Evolutionary conservation across 2,888 invertebrate species (phyloP).

Genomic region (Baronia brevicornis): DNA sequence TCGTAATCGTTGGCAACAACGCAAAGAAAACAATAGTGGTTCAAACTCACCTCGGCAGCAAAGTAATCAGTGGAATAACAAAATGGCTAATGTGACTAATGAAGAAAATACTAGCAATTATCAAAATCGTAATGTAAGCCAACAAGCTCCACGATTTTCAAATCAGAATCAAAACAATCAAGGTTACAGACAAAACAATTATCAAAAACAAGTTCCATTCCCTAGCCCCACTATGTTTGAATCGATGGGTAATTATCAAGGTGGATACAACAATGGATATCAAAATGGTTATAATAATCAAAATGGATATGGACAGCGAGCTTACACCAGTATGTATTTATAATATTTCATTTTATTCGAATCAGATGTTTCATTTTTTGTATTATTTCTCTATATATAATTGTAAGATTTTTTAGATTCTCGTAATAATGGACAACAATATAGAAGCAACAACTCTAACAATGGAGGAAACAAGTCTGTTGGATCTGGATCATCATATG

Average conservation of each 20-base stretch:
- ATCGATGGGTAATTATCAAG: slow-evolving; percentile 74
- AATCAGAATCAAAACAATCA: slow-evolving; percentile 61
- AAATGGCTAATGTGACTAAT: slow-evolving; percentile 51
- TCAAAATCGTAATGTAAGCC: slow-evolving; percentile 50
- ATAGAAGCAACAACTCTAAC: slow-evolving; percentile 51
- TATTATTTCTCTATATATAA: slow-evolving; percentile 1
- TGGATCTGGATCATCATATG: slow-evolving; percentile 63
- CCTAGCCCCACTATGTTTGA: slow-evolving; percentile 77
- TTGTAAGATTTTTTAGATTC: slow-evolving; percentile 30
- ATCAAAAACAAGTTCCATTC: slow-evolving; percentile 72
- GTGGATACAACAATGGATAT: slow-evolving; percentile 68
- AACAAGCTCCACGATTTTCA: slow-evolving; percentile 70
- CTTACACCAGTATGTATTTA: slow-evolving; percentile 56
- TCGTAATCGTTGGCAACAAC: slow-evolving; percentile 78
- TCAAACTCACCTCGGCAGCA: slow-evolving; percentile 69
- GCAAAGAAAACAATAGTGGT: slow-evolving; percentile 71
- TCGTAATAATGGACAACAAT: slow-evolving; percentile 60
- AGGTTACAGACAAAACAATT: slow-evolving; percentile 61
- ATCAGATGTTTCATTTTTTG: slow-evolving; percentile 8
- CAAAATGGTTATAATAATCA: slow-evolving; percentile 68
- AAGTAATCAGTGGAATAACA: slow-evolving; percentile 71
- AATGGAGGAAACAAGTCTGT: slow-evolving; percentile 45
- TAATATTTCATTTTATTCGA: background rate
- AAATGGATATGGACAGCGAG: slow-evolving; percentile 62
- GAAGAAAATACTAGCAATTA: slow-evolving; percentile 49